Conservation (phyloP, 2,797 vertebrate species). For the Cephalopachus bancanus region DNA sequence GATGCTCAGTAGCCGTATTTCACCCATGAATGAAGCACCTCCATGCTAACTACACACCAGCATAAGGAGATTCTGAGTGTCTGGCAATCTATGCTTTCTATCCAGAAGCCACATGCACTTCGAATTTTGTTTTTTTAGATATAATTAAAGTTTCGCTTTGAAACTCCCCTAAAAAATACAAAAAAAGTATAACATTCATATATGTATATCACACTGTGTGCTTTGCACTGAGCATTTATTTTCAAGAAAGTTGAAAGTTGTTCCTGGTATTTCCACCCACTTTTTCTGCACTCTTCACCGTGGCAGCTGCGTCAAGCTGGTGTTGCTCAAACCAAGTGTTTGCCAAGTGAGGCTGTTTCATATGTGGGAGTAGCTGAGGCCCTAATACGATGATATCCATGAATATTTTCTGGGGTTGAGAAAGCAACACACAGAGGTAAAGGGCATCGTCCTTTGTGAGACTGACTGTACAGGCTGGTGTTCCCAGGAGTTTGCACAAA, state of each 20-base stretch:
- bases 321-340: background rate
- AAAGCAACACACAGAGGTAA: rapidly evolving
- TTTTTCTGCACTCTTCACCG: no score
- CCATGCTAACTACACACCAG: rapidly evolving
- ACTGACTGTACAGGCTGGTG: rapidly evolving
- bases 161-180: background rate
- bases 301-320: rapidly evolving
- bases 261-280: rapidly evolving
- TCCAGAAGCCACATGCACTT: background rate
- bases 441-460: rapidly evolving
- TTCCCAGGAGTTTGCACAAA: background rate
- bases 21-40: rapidly evolving
- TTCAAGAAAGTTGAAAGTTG: rapidly evolving
- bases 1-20: rapidly evolving
- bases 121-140: background rate
- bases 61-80: no score
- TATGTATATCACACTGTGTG: rapidly evolving
- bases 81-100: no score
- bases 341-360: no score
- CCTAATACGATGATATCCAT: rapidly evolving
- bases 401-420: background rate
- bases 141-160: background rate
- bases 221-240: background rate
- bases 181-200: background rate
- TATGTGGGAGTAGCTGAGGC: rapidly evolving